Evolutionary conservation across 1,140 invertebrate species (phyloP), one percentile per base, ranked within the genome.

Genomic region (Teleogryllus occipitalis): DNA sequence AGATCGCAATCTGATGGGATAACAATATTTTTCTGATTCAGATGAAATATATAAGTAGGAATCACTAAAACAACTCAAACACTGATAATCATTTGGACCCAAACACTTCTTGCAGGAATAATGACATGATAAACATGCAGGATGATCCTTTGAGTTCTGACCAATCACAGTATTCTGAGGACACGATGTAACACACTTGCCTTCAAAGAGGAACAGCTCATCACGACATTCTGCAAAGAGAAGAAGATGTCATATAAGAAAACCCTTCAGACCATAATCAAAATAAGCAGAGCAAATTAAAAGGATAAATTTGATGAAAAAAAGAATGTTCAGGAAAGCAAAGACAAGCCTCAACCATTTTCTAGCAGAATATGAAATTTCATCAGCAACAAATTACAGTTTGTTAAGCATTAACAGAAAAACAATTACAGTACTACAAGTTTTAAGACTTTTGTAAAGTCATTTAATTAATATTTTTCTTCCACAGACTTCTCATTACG

Each of bases 61-160:
- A 83, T 91, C 89, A 6, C 82, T 82, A 81, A 87, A 88, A 84
- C 90, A 92, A 8, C 82, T 80, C 12, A 83, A 84, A 82, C 90
- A 92, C 80, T 91, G 85, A 80, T 89, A 88, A 82, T 90, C 89
- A 80, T 87, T 86, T 0, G 89, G 87, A 8, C 90, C 90, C 8
- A 82, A 82, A 82, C 91, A 92, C 8, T 83, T 84, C 80, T 85
- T 84, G 83, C 91, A 92, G 7, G 87, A 86, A 83, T 91, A 91
- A 84, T 92, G 90, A 84, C 91, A 92, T 10, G 83, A 83, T 8
- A 83, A 80, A 81, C 88, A 89, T 10, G 82, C 77, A 8, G 75
- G 81, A 79, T 83, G 46, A 81, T 77, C 78, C 46, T 81, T 81
- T 39, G 82, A 76, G 7, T 82, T 80, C 18, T 77, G 77, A 48